These are phyloP conservation scores for Vanessa tameamea DNA, from an alignment of 1,140 invertebrate species.

Conservation along the genomic window DNA sequence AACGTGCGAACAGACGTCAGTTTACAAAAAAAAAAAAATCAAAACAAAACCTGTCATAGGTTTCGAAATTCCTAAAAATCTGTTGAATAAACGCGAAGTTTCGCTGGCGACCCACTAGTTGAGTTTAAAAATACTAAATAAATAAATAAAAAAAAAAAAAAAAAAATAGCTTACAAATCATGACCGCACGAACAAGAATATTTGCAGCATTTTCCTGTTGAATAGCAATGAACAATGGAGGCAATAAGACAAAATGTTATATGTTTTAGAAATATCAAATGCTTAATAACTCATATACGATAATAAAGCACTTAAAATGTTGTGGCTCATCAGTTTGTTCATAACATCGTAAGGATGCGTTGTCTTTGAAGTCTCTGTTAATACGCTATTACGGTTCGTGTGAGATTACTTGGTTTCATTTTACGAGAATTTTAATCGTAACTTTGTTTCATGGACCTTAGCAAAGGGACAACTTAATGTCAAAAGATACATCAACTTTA, in stretches of 20 bases:
- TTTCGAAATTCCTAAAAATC: no score
- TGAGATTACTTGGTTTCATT: slow-evolving; percentile 59
- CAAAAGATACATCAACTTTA: slow-evolving; percentile 20
- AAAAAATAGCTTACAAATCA: no score
- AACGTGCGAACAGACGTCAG: no score
- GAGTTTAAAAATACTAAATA: no score
- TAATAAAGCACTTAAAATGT: slow-evolving; percentile 28
- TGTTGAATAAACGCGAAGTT: no score
- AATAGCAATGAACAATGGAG: not conserved
- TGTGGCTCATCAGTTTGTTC: slow-evolving; percentile 37
- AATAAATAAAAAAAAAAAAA: no score
- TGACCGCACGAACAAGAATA: no score
- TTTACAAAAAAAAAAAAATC: no score
- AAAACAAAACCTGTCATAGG: no score
- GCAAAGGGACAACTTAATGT: slow-evolving; percentile 19
- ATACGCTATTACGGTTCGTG: slow-evolving; percentile 64
- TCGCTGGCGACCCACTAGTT: no score
- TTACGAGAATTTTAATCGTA: slow-evolving; percentile 69
- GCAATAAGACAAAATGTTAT: not conserved
- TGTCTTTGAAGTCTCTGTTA: slow-evolving; percentile 46
- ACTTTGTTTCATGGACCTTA: slow-evolving; percentile 53
- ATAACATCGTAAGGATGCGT: slow-evolving; percentile 36
- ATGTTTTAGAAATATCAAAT: not conserved
- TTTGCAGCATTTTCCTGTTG: no score
- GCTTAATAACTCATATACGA: not conserved